Conservation (phyloP, 2,113 vertebrate species). For the Oxygymnocypris stewartii region DNA sequence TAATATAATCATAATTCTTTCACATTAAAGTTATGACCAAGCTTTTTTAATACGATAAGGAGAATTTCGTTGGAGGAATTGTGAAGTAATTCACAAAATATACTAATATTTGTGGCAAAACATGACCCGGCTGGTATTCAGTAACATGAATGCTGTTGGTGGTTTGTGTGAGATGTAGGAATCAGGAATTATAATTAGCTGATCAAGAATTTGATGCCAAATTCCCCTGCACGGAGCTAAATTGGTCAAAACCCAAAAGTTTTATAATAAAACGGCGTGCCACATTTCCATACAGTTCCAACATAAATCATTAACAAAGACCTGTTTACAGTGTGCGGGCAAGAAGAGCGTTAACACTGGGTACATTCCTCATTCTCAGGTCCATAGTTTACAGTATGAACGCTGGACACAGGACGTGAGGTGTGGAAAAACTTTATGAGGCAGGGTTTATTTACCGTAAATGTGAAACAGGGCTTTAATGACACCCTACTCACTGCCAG, state of each 20-base stretch:
- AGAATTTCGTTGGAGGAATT: neutral
- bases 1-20: neutral
- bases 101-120: neutral
- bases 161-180: neutral
- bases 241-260: neutral
- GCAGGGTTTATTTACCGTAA: constrained; percentile 36
- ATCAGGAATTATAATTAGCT: neutral
- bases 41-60: neutral
- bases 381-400: constrained; percentile 28
- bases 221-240: neutral
- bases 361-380: constrained; percentile 28
- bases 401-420: neutral
- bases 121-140: neutral
- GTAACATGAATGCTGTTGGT: neutral
- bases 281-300: constrained; percentile 9
- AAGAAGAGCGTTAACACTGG: neutral
- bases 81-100: neutral
- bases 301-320: constrained; percentile 7
- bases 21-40: neutral
- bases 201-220: neutral
- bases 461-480: constrained; percentile 49
- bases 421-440: constrained; percentile 18
- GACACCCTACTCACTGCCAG: constrained; percentile 29
- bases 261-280: neutral
- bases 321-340: neutral